Conservation (phyloP, 2,113 vertebrate species). For the Deroptyus accipitrinus region DNA sequence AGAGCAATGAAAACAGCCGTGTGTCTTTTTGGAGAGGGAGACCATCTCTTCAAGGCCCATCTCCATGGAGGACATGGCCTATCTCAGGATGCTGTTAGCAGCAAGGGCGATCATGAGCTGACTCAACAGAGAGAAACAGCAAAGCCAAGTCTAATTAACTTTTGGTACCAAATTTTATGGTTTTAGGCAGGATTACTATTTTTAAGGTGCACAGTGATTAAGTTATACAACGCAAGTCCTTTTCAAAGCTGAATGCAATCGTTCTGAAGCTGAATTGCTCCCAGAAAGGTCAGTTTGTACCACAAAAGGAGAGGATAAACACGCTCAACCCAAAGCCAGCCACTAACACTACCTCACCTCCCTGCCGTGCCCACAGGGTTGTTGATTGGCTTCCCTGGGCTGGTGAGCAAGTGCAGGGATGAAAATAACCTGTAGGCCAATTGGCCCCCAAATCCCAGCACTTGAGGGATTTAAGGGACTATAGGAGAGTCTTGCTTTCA, state of each 20-base stretch:
- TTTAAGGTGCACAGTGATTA: neutral
- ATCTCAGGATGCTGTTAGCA: neutral
- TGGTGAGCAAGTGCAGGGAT: neutral
- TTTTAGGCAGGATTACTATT: neutral
- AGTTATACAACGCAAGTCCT: neutral
- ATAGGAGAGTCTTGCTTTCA: neutral
- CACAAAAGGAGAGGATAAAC: neutral
- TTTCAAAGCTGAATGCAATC: neutral
- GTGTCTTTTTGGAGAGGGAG: neutral
- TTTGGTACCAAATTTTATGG: neutral
- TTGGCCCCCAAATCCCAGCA: neutral
- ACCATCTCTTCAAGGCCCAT: neutral
- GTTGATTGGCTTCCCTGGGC: neutral
- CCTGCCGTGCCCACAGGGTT: neutral
- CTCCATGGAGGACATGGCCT: neutral
- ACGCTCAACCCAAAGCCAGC: neutral
- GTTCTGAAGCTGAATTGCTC: neutral
- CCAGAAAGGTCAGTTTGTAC: neutral
- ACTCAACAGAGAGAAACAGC: neutral
- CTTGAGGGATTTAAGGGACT: neutral
- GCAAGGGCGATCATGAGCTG: neutral
- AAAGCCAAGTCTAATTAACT: neutral
- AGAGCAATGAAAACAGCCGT: neutral
- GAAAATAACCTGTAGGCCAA: neutral
- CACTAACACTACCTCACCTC: fast-evolving